Evolutionary conservation across 2,113 vertebrate species (phyloP), one percentile per base, ranked within the genome.

Genomic region (Neolamprologus brichardi): DNA sequence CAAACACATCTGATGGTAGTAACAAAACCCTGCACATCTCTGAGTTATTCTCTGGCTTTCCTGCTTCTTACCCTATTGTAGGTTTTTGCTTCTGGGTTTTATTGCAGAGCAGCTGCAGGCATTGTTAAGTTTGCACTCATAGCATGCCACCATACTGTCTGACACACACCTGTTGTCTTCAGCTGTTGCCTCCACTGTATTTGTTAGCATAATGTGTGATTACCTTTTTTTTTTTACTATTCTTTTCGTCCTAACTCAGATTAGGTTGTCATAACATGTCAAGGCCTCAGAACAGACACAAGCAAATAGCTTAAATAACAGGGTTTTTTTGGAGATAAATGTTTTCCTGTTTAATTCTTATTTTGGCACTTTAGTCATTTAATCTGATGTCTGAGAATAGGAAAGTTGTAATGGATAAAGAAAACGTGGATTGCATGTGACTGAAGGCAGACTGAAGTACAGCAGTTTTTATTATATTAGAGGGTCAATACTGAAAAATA

Each of bases 21-120:
- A 62, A 11, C 20, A 25, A 12, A 30, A 25, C 25, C 44, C 20
- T 49, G 4, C 30, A 32, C 15, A 10, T 10, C 54, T 78, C 23
- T 82, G n/a, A 44, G 14, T 25, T 32, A 41, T 79, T 52, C 5
- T 44, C 41, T 44, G 25, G 2, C 6, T 37, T 17, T 34, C 4
- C 37, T 18, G 18, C 41, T 41, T 72, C 49, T 34, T 53, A 15
- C 1, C 46, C 52, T 44, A 15, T 44, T 77, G 17, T 32, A 11
- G n/a, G 13, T 5, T 51, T 77, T 30, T 49, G 44, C 28, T 12
- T 83, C 6, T 17, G 12, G 56, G 20, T n/a, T 70, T 75, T 85
- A 81, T 87, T 51, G 82, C 62, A 60, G 2, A 51, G 67, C 77
- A 88, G 84, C 86, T 90, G 84, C 72, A 82, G 49, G 64, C 75